Evolutionary conservation across 1,140 invertebrate species (phyloP), one percentile per base, ranked within the genome.

Genomic region (Bacillus rossius): DNA sequence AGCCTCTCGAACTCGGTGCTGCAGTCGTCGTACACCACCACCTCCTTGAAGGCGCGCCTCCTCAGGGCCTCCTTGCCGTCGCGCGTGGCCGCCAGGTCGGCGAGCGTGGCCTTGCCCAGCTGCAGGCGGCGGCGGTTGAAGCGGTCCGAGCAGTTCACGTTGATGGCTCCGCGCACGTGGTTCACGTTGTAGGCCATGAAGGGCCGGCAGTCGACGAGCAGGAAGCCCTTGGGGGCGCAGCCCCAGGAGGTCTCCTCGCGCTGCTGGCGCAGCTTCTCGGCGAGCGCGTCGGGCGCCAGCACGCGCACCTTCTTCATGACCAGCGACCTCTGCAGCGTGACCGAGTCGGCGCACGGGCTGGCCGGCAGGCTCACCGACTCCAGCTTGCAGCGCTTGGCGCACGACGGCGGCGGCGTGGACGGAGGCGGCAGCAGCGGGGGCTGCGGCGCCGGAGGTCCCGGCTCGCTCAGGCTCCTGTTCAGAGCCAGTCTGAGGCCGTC

Each of bases 111-210:
- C 64, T 84, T 85, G 2, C 87, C 84, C 61, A 80, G 78, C 66
- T 86, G 84, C 54, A 91, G 74, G 19, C 87, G 71, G 61, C 83
- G 76, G 38, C 85, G 75, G 65, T 86, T 88, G 69, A 88, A 85
- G 34, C 87, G 73, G 69, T 90, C 88, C 2, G 83, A 81, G 67
- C 87, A 89, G 70, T 87, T 88, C 19, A 91, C 78, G 72, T 90
- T 89, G 55, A 89, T 81, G 16, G 88, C 84, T 14, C 86, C 85
- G 22, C 76, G 73, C 37, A 91, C 82, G 69, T 91, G 88, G 61
- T 80, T 81, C 25, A 81, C 76, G 67, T 88, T 88, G 73, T 84
- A 91, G 19, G 81, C 78, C 20, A 89, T 79, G 64, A 89, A 89
- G 0, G 87, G 80, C 25, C 88, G 77, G 67, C 86, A 86, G 66